Percentiles rank a stretch among this genome's conserved stretches.
Conservation (phyloP, 2,797 vertebrate genomes). For the Eulemur rubriventer region DNA sequence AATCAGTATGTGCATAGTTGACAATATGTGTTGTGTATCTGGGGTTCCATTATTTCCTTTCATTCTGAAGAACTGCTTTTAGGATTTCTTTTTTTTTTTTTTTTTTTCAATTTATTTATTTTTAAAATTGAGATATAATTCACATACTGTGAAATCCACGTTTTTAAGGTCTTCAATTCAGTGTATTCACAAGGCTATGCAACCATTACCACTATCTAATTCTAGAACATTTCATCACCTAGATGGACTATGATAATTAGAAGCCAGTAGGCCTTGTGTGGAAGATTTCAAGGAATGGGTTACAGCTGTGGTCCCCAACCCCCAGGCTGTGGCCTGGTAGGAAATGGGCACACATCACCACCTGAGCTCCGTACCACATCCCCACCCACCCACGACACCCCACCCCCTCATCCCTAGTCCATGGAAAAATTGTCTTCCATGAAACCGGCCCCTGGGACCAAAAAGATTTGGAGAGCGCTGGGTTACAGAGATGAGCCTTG, state of each 20-base stretch:
- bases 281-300: constrained; percentile 19
- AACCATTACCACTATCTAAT: neutral
- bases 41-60: constrained; percentile 11
- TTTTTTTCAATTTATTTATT: neutral
- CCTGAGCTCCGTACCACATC: no score
- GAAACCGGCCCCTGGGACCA: no score
- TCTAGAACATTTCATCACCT: neutral
- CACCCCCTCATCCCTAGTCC: no score
- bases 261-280: neutral
- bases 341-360: no score
- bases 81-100: neutral
- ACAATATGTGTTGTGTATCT: neutral
- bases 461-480: no score
- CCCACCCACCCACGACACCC: no score
- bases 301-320: neutral
- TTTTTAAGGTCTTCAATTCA: neutral
- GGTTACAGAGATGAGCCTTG: neutral
- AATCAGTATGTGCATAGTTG: neutral
- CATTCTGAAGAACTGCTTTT: neutral
- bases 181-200: neutral
- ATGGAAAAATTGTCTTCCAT: no score
- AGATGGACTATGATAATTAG: neutral
- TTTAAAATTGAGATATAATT: neutral
- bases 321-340: no score
- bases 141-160: neutral